Percentiles rank a stretch among this genome's conserved stretches.
Evolutionary conservation across 37 sponge, comb jelly and placozoan species (phyloP).

Genomic region (Aphrocallistes beatrix): DNA sequence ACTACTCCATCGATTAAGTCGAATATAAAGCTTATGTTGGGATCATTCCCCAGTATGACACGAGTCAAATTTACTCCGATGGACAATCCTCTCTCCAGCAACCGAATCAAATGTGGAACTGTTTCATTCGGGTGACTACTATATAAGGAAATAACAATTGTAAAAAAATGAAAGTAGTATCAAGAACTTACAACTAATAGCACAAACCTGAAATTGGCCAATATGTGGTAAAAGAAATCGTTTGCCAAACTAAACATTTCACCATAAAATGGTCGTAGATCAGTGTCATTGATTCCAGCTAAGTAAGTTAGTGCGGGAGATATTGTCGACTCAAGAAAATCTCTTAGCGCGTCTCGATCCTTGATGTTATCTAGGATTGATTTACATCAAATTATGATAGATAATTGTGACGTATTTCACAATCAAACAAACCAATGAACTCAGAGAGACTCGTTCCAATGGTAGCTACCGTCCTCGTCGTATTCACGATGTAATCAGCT

Average conservation of each 20-base stretch:
- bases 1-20: background rate
- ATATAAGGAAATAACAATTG: no score
- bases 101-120: background rate
- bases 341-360: background rate
- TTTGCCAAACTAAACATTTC: background rate
- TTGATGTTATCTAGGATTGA: background rate
- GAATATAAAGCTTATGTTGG: background rate
- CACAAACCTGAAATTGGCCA: background rate
- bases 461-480: background rate
- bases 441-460: background rate
- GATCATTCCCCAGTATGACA: background rate
- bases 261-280: background rate
- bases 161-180: no score
- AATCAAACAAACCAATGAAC: background rate
- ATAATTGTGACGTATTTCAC: no score
- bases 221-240: background rate
- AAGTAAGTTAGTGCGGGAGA: background rate
- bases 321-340: background rate
- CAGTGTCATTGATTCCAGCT: background rate
- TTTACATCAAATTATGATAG: background rate
- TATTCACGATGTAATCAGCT: background rate
- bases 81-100: background rate
- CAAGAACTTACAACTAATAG: background rate
- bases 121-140: background rate
- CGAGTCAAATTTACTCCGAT: background rate